Evolutionary conservation across 2,797 vertebrate genomes (phyloP), one percentile per base, ranked within the genome.

Genomic region (Paguma larvata): DNA sequence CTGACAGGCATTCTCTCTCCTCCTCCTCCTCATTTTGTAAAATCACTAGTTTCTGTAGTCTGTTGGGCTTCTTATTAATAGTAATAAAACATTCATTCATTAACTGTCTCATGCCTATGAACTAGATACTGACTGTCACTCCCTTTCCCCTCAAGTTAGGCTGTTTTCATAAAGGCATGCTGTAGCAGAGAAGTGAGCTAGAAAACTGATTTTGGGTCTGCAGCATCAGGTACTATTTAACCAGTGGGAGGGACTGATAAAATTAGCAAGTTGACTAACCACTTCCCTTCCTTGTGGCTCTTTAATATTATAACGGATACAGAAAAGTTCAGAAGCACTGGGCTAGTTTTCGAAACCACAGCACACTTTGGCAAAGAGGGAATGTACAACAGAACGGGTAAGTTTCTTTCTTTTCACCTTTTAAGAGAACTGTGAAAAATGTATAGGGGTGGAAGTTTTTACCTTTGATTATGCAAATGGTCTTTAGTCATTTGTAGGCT

Each of bases 251-350:
- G 98, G 98, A 98, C 95, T 98, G 98, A 98, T 98, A 98, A 96
- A 98, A 98, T 97, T 97, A 98, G 98, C 96, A 98, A 98, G 98
- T 98, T 98, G 98, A 98, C 97, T 98, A 99, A 98, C 98, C 98
- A 99, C 99, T 98, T 98, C 98, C 98, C 98, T 98, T 98, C 98
- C 98, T 98, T 98, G 98, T 98, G 98, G 97, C 96, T 98, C 98
- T 98, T 98, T 98, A 97, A 97, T 97, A 98, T 97, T 97, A 97
- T 97, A 97, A 98, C 98, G 96, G 98, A 98, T 97, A 98, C 95
- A 97, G 96, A 95, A 94, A 96, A 95, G 96, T 98, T 98, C 98
- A 98, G 98, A 97, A 86, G 97, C 97, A 97, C 87, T 94, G 97
- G 98, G 96, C 97, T 98, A 89, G 94, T 96, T 97, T 98, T 98